Evolutionary conservation across 2,888 invertebrate genomes (phyloP).

Genomic region (Seira musarum): DNA sequence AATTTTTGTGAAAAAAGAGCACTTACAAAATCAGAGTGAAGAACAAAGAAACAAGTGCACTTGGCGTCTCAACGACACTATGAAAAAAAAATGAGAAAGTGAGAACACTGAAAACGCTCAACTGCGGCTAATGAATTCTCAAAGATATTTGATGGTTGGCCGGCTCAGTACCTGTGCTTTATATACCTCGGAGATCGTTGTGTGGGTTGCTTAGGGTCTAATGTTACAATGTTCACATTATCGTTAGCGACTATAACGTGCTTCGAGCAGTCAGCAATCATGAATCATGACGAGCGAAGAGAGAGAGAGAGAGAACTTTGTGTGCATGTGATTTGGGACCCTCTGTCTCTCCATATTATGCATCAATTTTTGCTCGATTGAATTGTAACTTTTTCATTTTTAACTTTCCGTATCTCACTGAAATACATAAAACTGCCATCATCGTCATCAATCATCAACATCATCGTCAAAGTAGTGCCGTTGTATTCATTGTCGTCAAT

Average conservation of each 20-base stretch:
- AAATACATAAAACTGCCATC: slow-evolving; percentile 21
- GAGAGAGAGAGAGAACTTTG: neutral
- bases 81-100: slow-evolving; percentile 23
- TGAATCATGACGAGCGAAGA: neutral
- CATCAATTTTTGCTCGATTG: neutral
- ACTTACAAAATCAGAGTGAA: slow-evolving; percentile 22
- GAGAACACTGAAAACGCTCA: slow-evolving; percentile 45
- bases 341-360: neutral
- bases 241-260: neutral
- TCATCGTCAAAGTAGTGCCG: neutral
- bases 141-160: slow-evolving; percentile 50
- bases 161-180: slow-evolving; percentile 51
- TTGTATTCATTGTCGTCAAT: slow-evolving; percentile 24
- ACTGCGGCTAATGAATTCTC: slow-evolving; percentile 43
- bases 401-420: slow-evolving; percentile 1
- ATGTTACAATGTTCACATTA: neutral
- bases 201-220: slow-evolving; percentile 20
- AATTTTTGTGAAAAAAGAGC: neutral
- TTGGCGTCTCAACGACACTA: slow-evolving; percentile 17
- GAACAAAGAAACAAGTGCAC: slow-evolving; percentile 27
- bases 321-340: slow-evolving; percentile 7
- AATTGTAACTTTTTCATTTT: slow-evolving; percentile 28
- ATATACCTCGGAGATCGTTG: slow-evolving; percentile 47
- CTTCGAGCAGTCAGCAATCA: neutral
- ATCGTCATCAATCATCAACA: slow-evolving; percentile 18